Percentiles rank a stretch among this genome's conserved stretches.
These are phyloP conservation scores for Phyllostomus hastatus DNA, from an alignment of 2,113 vertebrate species.

Conservation along the genomic window DNA sequence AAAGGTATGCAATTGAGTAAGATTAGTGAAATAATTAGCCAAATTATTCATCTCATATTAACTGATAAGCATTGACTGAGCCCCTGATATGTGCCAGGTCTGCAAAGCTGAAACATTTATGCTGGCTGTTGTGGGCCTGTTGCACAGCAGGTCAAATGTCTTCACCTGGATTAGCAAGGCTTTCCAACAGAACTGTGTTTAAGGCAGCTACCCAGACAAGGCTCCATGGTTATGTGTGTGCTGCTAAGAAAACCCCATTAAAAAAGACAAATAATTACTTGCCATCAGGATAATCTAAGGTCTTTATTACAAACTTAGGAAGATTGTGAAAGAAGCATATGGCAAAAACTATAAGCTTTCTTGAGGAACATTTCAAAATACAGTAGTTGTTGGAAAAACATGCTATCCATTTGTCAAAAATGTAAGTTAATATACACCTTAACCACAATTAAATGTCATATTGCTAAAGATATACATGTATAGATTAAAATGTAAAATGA, in stretches of 20 bases:
- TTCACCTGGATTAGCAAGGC: background rate
- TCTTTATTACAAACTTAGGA: constrained; percentile 30
- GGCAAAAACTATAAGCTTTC: background rate
- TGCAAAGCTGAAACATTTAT: background rate
- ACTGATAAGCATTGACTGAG: background rate
- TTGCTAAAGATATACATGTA: background rate
- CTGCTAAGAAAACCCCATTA: background rate
- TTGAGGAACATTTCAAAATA: background rate
- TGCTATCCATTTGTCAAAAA: background rate
- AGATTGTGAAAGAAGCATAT: background rate
- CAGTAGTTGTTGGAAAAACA: background rate
- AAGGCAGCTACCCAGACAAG: background rate
- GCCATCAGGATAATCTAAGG: constrained; percentile 24
- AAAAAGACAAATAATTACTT: constrained; percentile 39
- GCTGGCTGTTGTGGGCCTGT: background rate
- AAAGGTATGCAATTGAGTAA: background rate
- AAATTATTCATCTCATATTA: constrained; percentile 13
- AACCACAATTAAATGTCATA: background rate
- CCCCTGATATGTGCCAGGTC: background rate
- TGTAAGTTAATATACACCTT: background rate
- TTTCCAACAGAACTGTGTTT: background rate
- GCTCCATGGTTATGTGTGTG: background rate
- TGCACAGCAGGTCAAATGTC: background rate
- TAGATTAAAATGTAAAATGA: background rate
- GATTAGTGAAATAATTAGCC: constrained; percentile 24